A percentile compares a stretch with the other conserved stretches of the same genome.
Conservation (phyloP, 2,797 vertebrate genomes). For the Onychomys arenicola region DNA sequence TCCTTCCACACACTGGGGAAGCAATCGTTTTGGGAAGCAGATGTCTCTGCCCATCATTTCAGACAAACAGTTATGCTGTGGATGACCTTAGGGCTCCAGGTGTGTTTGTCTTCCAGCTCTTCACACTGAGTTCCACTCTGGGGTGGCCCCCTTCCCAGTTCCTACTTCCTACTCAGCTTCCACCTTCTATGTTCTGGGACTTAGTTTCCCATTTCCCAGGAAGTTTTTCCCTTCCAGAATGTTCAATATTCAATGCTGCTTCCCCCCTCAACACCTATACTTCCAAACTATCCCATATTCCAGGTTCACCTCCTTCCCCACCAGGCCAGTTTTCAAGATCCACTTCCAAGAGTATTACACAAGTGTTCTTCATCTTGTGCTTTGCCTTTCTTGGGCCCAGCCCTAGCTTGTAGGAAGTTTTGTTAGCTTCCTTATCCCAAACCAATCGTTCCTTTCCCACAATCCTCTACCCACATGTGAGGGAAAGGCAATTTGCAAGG, state of each 20-base stretch:
- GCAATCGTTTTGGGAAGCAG: background rate
- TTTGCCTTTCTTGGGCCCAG: background rate
- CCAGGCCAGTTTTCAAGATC: background rate
- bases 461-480: rapidly evolving
- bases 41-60: background rate
- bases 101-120: background rate
- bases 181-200: background rate
- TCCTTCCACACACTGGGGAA: background rate
- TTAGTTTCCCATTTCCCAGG: background rate
- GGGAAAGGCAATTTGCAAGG: background rate
- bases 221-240: background rate
- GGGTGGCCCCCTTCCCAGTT: background rate
- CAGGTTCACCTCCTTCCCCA: background rate
- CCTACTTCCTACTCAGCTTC: background rate
- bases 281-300: background rate
- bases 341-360: background rate
- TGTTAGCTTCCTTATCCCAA: background rate
- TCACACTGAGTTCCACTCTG: background rate
- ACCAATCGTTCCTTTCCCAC: background rate
- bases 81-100: background rate
- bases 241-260: background rate
- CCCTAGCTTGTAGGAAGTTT: background rate
- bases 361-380: too few species aligned
- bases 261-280: background rate
- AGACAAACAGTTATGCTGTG: background rate